A percentile compares a stretch with the other conserved stretches of the same genome.
Conservation (phyloP, 2,888 invertebrate species). For the Troilus luridus region DNA sequence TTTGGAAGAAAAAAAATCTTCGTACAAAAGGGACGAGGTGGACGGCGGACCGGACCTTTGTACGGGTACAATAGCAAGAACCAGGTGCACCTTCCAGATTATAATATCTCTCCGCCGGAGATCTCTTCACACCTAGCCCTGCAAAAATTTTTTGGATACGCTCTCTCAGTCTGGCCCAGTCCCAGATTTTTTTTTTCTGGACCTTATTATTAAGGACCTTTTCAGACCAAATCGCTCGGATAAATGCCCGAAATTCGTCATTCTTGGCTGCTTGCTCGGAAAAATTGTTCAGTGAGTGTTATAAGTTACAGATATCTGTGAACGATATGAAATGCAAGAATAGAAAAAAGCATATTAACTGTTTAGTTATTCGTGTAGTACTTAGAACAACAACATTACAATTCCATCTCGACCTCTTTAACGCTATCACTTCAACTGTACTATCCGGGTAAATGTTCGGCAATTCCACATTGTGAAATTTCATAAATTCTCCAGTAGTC, state of each 20-base stretch:
- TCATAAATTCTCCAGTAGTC: too few relatives aligned
- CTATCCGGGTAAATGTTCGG: too few relatives aligned
- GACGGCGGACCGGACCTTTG: neutral
- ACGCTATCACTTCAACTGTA: too few relatives aligned
- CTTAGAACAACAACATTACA: too few relatives aligned
- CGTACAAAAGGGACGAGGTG: neutral
- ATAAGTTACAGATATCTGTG: neutral
- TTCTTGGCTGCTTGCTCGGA: slow-evolving; percentile 12
- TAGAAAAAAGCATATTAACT: neutral
- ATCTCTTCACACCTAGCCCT: slow-evolving; percentile 40
- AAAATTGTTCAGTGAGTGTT: slow-evolving; percentile 5
- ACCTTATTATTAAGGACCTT: neutral
- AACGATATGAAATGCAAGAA: neutral
- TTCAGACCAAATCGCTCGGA: slow-evolving; percentile 27
- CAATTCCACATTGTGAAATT: too few relatives aligned
- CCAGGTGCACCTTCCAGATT: slow-evolving; percentile 39
- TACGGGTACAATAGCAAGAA: neutral
- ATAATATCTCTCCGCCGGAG: slow-evolving; percentile 8
- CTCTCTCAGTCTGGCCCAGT: neutral
- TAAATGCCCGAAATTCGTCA: slow-evolving; percentile 37
- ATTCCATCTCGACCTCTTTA: too few relatives aligned
- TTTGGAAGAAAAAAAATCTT: slow-evolving; percentile 21
- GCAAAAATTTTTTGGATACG: slow-evolving; percentile 15
- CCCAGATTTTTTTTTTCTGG: neutral
- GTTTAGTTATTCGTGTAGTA: too few relatives aligned